Evolutionary conservation across 2,797 vertebrate genomes (phyloP).

Genomic region (Rhabdomys pumilio): DNA sequence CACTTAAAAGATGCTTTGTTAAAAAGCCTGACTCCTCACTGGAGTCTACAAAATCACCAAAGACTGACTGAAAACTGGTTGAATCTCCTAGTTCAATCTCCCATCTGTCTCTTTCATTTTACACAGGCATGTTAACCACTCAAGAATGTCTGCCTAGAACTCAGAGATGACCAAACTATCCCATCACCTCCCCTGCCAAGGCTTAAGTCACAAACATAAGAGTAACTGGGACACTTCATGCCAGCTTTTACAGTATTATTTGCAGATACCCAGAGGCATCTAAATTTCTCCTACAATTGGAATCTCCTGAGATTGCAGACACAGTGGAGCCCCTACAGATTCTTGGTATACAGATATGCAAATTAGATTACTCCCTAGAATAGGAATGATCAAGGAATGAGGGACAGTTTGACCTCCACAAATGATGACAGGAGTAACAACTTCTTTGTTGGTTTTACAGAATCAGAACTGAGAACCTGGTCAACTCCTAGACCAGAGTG

Average conservation of each 20-base stretch:
- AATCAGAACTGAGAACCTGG: background rate
- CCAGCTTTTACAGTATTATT: background rate
- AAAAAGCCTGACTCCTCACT: background rate
- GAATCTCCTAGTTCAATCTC: background rate
- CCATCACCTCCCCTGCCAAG: background rate
- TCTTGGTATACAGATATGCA: background rate
- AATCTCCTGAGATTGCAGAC: background rate
- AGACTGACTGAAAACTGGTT: background rate
- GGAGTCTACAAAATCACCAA: background rate
- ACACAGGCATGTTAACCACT: no score
- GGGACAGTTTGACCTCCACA: background rate
- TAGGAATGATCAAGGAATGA: no score
- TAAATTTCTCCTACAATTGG: background rate
- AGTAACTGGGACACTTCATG: background rate
- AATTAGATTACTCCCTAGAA: background rate
- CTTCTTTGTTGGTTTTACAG: background rate
- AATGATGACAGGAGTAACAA: background rate
- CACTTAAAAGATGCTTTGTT: background rate
- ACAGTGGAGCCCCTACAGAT: accelerated
- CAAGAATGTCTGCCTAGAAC: background rate
- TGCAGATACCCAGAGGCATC: background rate
- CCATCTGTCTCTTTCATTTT: background rate
- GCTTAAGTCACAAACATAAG: background rate
- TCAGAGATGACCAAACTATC: background rate
- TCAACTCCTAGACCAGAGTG: background rate